Conservation (phyloP, 2,888 invertebrate genomes). For the Synanthedon andrenaeformis region DNA sequence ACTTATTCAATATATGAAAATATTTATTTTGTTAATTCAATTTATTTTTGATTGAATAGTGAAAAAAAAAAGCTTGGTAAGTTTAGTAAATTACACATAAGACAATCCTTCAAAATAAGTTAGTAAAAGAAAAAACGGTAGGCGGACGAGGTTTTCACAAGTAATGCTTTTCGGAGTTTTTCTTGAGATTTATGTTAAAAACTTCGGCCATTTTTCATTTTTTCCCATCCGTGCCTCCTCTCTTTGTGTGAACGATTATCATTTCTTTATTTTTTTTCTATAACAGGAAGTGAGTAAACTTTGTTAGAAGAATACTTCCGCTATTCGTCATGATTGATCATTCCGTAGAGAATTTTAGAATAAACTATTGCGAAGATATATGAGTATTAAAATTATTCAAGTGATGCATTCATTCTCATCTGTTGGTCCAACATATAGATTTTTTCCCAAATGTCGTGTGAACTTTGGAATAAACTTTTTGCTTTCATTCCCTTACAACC, state of each 20-base stretch:
- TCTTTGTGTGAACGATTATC: slow-evolving; percentile 61
- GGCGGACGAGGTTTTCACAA: slow-evolving; percentile 34
- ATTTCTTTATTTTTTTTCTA: slow-evolving; percentile 33
- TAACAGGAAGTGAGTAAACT: background rate
- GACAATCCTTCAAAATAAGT: slow-evolving; percentile 19
- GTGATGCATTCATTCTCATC: too few species aligned
- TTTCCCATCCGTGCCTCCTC: slow-evolving; percentile 27
- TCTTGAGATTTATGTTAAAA: slow-evolving; percentile 62
- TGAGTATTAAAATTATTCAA: too few species aligned
- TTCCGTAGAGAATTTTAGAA: too few species aligned
- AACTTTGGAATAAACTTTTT: too few species aligned
- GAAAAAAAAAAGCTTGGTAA: too few species aligned
- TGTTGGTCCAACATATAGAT: too few species aligned
- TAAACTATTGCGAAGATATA: too few species aligned
- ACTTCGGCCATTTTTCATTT: slow-evolving; percentile 63
- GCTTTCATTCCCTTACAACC: too few species aligned
- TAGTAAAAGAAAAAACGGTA: slow-evolving; percentile 22
- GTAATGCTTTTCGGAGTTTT: slow-evolving; percentile 56
- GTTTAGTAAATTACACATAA: background rate
- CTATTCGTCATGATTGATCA: background rate
- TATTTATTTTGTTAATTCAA: too few species aligned
- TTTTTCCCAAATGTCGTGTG: too few species aligned
- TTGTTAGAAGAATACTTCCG: background rate
- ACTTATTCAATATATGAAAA: background rate
- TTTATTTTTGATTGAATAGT: too few species aligned